Base-by-base conservation (phyloP, 2,888 invertebrate genomes). In the Nyleta sp. region DNA sequence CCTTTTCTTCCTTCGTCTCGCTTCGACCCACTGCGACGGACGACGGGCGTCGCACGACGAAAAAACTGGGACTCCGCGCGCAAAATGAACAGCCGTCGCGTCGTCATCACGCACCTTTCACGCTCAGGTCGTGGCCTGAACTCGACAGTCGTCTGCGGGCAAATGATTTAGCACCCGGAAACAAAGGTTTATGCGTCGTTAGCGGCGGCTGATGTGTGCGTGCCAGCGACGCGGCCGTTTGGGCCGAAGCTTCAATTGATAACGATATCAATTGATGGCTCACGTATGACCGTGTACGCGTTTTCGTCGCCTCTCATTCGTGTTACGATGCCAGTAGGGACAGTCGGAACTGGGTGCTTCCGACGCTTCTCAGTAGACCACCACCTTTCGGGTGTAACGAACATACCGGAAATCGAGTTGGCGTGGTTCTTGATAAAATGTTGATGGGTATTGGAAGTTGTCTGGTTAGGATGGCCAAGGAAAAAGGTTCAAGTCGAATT, bases 1-100 rank as follows among this genome's bases (percentile, higher is more conserved):
- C 24, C 8, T 68, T 48, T 70, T 70, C 74, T 78, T 70, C 50
- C 70, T 76, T 70, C 53, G 53, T 52, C 65, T 77, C 62, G 52
- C 53, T 46, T 57, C 18, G 55, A 42, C 64, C 18, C 24, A n/a
- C n/a, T n/a, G n/a, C n/a, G 40, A 40, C 60, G 64, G 55, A 64
- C 73, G 73, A 71, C 50, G 15, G n/a, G n/a, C n/a, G n/a, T n/a
- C n/a, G 67, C 46, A 10, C 28, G 28, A 28, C 28, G 31, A 28
- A 62, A 33, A 72, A 76, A 64, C 44, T 57, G 28, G 44, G 22
- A 31, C 50, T 57, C 44, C 35, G 48, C 7, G 31, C 35, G 55
- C 8, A 53, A 67, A 67, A 53, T 65, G 42, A 52, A 15, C 53
- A 65, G 53, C 13, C 44, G 52, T 52, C 64, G 31, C 40, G 68